Evolutionary conservation across 2,888 invertebrate genomes (phyloP).

Genomic region (Heteromurus nitidus): DNA sequence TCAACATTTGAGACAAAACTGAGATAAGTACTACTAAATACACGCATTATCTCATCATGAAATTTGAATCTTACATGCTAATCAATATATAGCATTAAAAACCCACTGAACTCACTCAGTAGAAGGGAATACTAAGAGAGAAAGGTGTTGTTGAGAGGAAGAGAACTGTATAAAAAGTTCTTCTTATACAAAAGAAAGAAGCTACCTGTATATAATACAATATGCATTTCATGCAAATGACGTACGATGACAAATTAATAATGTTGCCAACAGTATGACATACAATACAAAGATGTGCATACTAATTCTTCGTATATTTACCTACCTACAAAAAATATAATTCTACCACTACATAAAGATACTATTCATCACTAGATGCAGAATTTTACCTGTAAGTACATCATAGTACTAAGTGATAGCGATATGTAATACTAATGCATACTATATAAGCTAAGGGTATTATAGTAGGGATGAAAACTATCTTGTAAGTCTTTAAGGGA

Average conservation of each 20-base stretch:
- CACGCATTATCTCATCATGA: neutral
- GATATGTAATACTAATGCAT: too few relatives aligned
- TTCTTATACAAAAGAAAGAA: constrained; percentile 53
- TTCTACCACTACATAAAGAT: constrained; percentile 4
- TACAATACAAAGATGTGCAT: constrained; percentile 64
- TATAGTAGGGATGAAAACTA: neutral
- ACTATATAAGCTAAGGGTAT: neutral
- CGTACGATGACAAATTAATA: constrained; percentile 45
- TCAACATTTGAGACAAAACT: too few relatives aligned
- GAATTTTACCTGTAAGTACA: neutral
- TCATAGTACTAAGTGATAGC: too few relatives aligned
- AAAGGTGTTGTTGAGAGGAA: neutral
- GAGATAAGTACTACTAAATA: neutral
- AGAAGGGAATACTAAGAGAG: constrained; percentile 5
- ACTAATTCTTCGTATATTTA: constrained; percentile 27
- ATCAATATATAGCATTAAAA: constrained; percentile 5
- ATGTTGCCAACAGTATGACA: constrained; percentile 66
- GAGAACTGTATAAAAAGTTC: too few relatives aligned
- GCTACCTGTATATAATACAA: constrained; percentile 51
- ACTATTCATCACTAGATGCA: constrained; percentile 7
- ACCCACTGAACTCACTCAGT: constrained; percentile 14
- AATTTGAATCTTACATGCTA: constrained; percentile 21
- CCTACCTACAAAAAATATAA: constrained; percentile 15
- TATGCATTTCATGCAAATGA: constrained; percentile 60
- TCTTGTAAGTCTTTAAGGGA: constrained; percentile 40